Base-by-base conservation (phyloP, 2,113 vertebrate genomes). In the Amazona guildingii region DNA sequence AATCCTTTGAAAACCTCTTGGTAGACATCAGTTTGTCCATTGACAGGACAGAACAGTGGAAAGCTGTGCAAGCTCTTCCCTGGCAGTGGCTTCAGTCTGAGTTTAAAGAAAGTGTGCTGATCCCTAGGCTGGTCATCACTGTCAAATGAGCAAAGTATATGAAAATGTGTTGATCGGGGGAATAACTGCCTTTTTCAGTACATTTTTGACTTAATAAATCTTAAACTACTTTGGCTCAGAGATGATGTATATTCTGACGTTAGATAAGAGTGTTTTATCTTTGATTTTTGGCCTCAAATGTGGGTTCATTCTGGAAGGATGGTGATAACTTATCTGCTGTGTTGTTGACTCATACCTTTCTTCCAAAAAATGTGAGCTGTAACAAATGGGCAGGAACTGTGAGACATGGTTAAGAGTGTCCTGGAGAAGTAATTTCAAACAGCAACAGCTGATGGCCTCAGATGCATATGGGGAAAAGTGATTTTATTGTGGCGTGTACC, bases 401-500 rank as follows among this genome's bases (percentile, higher is more conserved):
- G 49, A 39, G 77, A 20, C 7, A 1, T 24, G 68, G 39, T 41
- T 48, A 49, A 4, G 3, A 21, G 28, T 14, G 72, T 41, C n/a
- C 59, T 1, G 13, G 68, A 51, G 73, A 6, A 39, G 2, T 4
- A 0, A 14, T 41, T 74, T 44, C n/a, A 14, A 9, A 2, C 5
- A 11, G 55, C 13, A 19, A 15, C 43, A 39, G 81, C 54, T 15
- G 44, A 17, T 51, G 44, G 27, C 64, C 80, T 28, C 11, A 1
- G 66, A 5, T 37, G 18, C 39, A 28, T 2, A 0, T 5, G 20
- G 68, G 54, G 63, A 23, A 4, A n/a, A 31, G 62, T 16, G n/a
- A 10, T 33, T 3, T 3, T 11, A 1, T 0, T 1, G 0, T 10
- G 39, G 68, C 54, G 35, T 6, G 21, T 17, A 5, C 10, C 57